Evolutionary conservation across 2,797 vertebrate genomes (phyloP).

Genomic region (Scyliorhinus canicula): DNA sequence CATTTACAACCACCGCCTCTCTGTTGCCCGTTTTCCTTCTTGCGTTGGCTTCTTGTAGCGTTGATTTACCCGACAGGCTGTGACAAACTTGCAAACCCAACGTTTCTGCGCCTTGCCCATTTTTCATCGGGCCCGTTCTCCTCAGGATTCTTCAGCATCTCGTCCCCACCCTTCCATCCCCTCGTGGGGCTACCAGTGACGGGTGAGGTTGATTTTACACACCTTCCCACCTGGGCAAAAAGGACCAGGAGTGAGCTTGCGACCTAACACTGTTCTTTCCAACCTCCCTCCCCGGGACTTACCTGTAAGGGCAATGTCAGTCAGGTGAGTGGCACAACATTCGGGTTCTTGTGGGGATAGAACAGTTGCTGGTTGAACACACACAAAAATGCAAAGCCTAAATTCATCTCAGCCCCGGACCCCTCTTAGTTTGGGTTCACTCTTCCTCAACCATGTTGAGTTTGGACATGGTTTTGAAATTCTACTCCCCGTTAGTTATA

Average conservation of each 20-base stretch:
- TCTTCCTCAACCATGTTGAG: too few species aligned
- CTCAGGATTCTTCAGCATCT: not conserved
- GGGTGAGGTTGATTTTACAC: not conserved
- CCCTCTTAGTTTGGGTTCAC: not conserved
- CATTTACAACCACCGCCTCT: not conserved
- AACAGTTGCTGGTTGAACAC: rapidly evolving
- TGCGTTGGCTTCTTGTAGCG: not conserved
- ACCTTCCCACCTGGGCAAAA: not conserved
- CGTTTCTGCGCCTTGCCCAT: not conserved
- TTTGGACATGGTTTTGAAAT: too few species aligned
- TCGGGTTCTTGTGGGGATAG: not conserved
- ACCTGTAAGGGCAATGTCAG: not conserved
- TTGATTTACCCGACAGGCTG: not conserved
- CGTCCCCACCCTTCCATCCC: too few species aligned
- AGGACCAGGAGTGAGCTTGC: not conserved
- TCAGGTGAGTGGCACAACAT: not conserved
- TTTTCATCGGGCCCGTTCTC: not conserved
- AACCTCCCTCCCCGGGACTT: not conserved
- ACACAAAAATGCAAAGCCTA: not conserved
- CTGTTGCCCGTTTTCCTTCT: not conserved
- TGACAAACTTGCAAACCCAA: not conserved
- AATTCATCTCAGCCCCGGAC: not conserved
- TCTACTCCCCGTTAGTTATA: too few species aligned
- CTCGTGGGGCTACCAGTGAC: not conserved
- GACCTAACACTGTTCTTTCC: not conserved